Evolutionary conservation across 1,140 invertebrate genomes (phyloP).

Genomic region (Colletes latitarsis): DNA sequence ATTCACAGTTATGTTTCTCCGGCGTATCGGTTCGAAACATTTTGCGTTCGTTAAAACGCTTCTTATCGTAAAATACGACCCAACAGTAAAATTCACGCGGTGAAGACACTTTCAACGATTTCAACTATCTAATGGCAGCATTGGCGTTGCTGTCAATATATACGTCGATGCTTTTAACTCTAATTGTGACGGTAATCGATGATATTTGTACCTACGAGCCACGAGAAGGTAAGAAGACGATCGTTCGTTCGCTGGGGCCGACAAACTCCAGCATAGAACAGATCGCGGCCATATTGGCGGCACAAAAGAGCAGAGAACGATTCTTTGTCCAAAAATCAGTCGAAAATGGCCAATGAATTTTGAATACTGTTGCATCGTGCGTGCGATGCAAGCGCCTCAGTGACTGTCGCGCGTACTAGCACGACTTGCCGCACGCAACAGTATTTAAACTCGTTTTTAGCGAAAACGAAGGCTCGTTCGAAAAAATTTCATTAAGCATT

Average conservation of each 20-base stretch:
- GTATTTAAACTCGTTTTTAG: neutral
- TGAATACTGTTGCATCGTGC: neutral
- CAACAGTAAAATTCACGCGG: neutral
- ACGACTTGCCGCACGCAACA: neutral
- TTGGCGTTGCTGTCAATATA: neutral
- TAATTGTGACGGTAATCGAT: slow-evolving; percentile 10
- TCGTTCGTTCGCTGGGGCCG: neutral
- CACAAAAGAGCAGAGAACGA: neutral
- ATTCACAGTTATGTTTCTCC: no score
- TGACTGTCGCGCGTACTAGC: neutral
- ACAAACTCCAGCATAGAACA: neutral
- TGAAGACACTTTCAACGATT: neutral
- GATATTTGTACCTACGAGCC: slow-evolving; percentile 21
- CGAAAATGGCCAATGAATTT: neutral
- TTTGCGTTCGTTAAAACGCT: no score
- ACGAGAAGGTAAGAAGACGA: neutral
- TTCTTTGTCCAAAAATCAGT: neutral
- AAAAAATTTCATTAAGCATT: neutral
- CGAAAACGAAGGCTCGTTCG: neutral
- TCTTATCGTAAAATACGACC: neutral
- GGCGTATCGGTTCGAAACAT: no score
- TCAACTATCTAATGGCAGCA: neutral
- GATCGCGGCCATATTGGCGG: neutral
- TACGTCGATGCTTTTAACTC: neutral
- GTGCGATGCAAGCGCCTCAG: neutral